Base-by-base conservation (phyloP, 2,888 invertebrate species). In the Drosophila diplacantha region DNA sequence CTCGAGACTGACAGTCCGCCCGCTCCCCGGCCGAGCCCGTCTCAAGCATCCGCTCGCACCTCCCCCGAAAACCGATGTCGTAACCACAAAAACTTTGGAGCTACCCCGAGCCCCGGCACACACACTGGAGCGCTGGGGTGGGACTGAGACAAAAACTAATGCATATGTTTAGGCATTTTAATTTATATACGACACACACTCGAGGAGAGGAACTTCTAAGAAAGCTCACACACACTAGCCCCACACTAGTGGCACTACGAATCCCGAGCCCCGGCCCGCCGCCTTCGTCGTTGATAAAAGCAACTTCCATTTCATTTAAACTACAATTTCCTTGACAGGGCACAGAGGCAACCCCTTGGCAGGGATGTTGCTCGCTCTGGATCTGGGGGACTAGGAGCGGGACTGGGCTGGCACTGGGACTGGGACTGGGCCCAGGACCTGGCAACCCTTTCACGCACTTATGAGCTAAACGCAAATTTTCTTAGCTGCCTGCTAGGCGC, bases 291-390 rank as follows among this genome's bases (percentile, higher is more conserved):
- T 78, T 83, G 83, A 84, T 84, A 83, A 84, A 81, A 80, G 85
- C 85, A 80, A 81, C 81, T 84, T 85, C 84, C 81, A 81, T 84
- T 85, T 83, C 85, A 81, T 81, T 81, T 85, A 85, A 85, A 81
- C 85, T 81, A 81, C 85, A 81, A 81, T 84, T 84, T 81, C 74
- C 80, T 84, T 84, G 85, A 85, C 80, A 85, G 84, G 63, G 74
- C 67, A 75, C 73, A 72, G 81, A 68, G 74, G 79, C 84, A 80
- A 53, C 69, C 80, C 62, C 59, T 55, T 54, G 51, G 53, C 64
- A 52, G 66, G 66, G 54, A 61, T 65, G 66, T 37, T 61, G 65
- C 16, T 64, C 29, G 41, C 34, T 18, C 39, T 29, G 64, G 38
- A 29, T 26, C 24, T 22, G 14, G 35, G 20, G 14, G 18, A 16